Evolutionary conservation across 1,140 invertebrate genomes (phyloP).

Genomic region (Alviniconcha marisindica): DNA sequence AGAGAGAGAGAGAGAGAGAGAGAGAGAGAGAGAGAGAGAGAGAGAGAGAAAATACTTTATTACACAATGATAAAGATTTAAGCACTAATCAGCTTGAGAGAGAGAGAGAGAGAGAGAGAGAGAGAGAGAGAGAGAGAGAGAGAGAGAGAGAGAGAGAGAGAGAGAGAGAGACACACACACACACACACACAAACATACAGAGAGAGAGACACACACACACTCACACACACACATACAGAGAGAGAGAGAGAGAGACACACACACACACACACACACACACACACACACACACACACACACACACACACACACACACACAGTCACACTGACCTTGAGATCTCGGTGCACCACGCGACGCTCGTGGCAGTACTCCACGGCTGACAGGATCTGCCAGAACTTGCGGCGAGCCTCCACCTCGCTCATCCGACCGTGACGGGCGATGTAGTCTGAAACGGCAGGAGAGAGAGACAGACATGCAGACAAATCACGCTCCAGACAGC

Average conservation of each 20-base stretch:
- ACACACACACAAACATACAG: too few relatives aligned
- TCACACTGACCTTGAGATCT: conserved; percentile 84
- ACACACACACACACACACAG: not conserved
- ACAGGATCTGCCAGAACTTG: conserved; percentile 96
- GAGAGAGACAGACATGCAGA: too few relatives aligned
- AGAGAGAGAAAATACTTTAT: too few relatives aligned
- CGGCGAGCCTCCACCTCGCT: conserved; percentile 92
- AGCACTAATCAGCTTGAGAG: too few relatives aligned
- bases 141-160: not conserved
- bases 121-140: too few relatives aligned
- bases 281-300: not conserved
- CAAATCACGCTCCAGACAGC: too few relatives aligned
- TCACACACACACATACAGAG: too few relatives aligned
- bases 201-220: too few relatives aligned
- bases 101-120: too few relatives aligned
- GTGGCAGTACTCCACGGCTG: conserved; percentile 97
- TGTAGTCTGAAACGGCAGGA: conserved; percentile 93
- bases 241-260: not conserved
- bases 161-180: not conserved
- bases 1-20: too few relatives aligned
- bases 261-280: not conserved
- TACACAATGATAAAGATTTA: too few relatives aligned
- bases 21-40: too few relatives aligned
- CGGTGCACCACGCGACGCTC: conserved; percentile 94
- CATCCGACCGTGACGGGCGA: conserved; percentile 95